These are phyloP conservation scores for Zoanthus sociatus DNA, from an alignment of 92 coral and sea anemone species.

Conservation along the genomic window DNA sequence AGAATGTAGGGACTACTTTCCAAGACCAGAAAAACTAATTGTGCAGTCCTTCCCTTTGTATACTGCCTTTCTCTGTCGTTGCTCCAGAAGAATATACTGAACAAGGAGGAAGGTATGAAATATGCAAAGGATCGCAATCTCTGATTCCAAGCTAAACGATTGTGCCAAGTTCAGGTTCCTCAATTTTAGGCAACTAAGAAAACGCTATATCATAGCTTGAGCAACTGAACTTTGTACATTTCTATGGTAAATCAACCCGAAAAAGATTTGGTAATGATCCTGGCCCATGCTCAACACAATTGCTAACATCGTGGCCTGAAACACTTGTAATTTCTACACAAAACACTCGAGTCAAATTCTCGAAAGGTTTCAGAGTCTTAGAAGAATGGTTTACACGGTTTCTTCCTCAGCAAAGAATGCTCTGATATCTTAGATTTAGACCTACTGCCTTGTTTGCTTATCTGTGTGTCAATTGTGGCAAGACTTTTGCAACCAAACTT, in stretches of 20 bases:
- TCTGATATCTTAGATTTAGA: not conserved
- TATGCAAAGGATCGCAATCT: slow-evolving; percentile 37
- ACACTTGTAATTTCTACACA: slow-evolving; percentile 20
- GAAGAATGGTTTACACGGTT: not conserved
- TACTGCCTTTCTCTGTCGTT: slow-evolving; percentile 4
- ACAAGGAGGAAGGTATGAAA: slow-evolving; percentile 45
- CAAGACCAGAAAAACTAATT: slow-evolving; percentile 35
- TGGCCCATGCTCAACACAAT: slow-evolving; percentile 31
- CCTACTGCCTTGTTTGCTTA: not conserved
- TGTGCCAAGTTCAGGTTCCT: slow-evolving; percentile 14
- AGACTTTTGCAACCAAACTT: too few relatives aligned
- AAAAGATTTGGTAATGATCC: not conserved
- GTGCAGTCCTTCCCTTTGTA: not conserved
- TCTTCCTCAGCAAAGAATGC: not conserved
- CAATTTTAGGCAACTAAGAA: slow-evolving; percentile 10
- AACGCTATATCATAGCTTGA: slow-evolving; percentile 39
- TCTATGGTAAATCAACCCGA: slow-evolving; percentile 20
- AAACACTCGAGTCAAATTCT: not conserved
- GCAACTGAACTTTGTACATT: slow-evolving; percentile 40
- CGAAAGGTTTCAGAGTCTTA: not conserved
- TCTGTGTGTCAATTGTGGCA: not conserved
- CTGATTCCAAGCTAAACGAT: slow-evolving; percentile 17
- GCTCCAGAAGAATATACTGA: slow-evolving; percentile 33
- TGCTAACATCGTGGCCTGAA: slow-evolving; percentile 20
- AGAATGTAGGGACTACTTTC: not conserved